Evolutionary conservation across 2,888 invertebrate genomes (phyloP), one percentile per base, ranked within the genome.

Genomic region (Tridacna gigas): DNA sequence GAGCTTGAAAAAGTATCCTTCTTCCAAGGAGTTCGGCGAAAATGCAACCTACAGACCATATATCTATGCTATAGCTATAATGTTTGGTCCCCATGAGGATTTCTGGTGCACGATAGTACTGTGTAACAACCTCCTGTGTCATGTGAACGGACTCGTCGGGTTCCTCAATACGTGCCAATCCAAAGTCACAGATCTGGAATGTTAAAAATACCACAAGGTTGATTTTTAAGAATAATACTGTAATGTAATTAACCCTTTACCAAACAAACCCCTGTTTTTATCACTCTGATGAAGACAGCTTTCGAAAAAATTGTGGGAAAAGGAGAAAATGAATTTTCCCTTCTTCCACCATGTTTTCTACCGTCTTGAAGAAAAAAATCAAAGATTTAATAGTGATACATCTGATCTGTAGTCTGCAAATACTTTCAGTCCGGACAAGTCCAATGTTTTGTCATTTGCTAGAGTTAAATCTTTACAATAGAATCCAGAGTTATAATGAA

Each of bases 71-170:
- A 15, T 97, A 97, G 12, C 98, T 97, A 95, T 99, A 99, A 95
- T 99, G 98, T 92, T 97, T 97, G 48, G 99, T 98, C 48, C 99
- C 99, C 99, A 99, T 99, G 84, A 99, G 96, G 92, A 99, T 98
- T 96, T 99, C 99, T 0, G 99, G 99, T 28, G 99, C 99, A 89
- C 99, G 97, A 96, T 99, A 99, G 96, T 99, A 99, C 96, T 99
- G 99, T 90, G 99, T 99, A 86, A 99, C 99, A 87, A 99, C 99
- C 96, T 99, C 99, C 95, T 99, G 99, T 56, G 99, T 99, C 99
- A 99, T 99, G 95, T 98, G 97, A 95, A 97, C 97, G 93, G 97
- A 97, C 86, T 93, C 93, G 94, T 98, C 98, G 0, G 98, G 98
- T 94, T 99, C 99, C 95, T 99, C 99, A 85, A 99, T 98, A 90